A percentile compares a stretch with the other conserved stretches of the same genome.
Conservation (phyloP, 2,888 invertebrate species). For the Hoplodrina blanda region DNA sequence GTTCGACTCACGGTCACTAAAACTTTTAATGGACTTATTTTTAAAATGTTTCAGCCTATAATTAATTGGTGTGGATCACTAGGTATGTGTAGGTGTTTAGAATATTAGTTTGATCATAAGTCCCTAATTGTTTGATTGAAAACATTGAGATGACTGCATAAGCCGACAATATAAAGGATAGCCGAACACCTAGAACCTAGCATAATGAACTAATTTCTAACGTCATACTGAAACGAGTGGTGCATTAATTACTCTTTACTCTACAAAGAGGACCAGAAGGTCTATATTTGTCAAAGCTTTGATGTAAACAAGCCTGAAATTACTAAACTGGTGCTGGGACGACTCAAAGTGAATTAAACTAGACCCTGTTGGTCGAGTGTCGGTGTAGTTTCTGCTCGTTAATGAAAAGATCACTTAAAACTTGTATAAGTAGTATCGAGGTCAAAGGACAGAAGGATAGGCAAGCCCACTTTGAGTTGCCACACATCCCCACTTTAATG, state of each 20-base stretch:
- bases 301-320: slow-evolving; percentile 64
- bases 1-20: neutral
- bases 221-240: neutral
- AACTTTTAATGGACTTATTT: neutral
- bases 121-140: too few relatives aligned
- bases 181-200: neutral
- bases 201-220: slow-evolving; percentile 6
- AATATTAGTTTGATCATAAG: neutral
- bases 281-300: slow-evolving; percentile 55
- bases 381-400: slow-evolving; percentile 70
- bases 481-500: neutral
- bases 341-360: slow-evolving; percentile 75
- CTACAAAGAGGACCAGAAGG: slow-evolving; percentile 25
- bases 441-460: neutral
- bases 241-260: slow-evolving; percentile 37
- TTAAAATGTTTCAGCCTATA: neutral
- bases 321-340: slow-evolving; percentile 60
- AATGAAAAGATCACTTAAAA: slow-evolving; percentile 77
- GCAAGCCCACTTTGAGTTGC: slow-evolving; percentile 6
- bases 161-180: neutral
- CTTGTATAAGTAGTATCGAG: slow-evolving; percentile 65
- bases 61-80: neutral
- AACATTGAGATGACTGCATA: too few relatives aligned
- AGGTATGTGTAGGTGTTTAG: neutral
- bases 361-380: slow-evolving; percentile 66